Base-by-base conservation (phyloP, 2,113 vertebrate species). In the Glaucomys volans region DNA sequence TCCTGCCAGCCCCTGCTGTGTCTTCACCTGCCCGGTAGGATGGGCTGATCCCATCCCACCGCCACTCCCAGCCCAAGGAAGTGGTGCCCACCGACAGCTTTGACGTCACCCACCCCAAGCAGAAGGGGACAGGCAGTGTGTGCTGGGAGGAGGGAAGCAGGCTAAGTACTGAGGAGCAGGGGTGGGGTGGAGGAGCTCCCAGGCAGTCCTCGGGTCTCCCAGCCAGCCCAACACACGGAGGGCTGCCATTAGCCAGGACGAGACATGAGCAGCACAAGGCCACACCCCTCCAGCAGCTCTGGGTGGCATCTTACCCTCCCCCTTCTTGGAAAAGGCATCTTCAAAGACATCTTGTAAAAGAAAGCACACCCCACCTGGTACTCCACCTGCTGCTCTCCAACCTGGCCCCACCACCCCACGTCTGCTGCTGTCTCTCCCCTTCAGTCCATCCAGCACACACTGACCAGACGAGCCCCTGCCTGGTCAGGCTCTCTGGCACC, bases 231-330 rank as follows among this genome's bases (percentile, higher is more conserved):
- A 94, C 0, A 24, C 77, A 95, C 54, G 79, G 97, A 94, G 52
- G 64, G 93, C 57, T 97, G 84, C 81, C 87, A 84, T 42, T 84
- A 95, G 97, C 93, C n/a, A 1, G 44, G 96, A 94, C 32, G 83
- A 94, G 81, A 97, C 62, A 74, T 54, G 37, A 76, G 96, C n/a
- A 16, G 97, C 80, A 84, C 54, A 76, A 87, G 90, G 80, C 89
- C 94, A 62, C 24, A 16, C 35, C 30, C 32, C 66, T 32, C 30
- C 64, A 32, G 12, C 42, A 2, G 86, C 40, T 72, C 44, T 59
- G 76, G 72, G 81, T 93, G 69, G 54, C 47, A 42, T 2, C 26
- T 18, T 42, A 37, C 76, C 71, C 52, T 44, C 50, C 4, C 30
- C 57, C 89, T 94, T 71, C 76, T 87, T 42, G 62, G 88, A 52